phyloP scores from a whole-genome alignment of 2,797 vertebrate species.

The Girardinus metallicus region DNA sequence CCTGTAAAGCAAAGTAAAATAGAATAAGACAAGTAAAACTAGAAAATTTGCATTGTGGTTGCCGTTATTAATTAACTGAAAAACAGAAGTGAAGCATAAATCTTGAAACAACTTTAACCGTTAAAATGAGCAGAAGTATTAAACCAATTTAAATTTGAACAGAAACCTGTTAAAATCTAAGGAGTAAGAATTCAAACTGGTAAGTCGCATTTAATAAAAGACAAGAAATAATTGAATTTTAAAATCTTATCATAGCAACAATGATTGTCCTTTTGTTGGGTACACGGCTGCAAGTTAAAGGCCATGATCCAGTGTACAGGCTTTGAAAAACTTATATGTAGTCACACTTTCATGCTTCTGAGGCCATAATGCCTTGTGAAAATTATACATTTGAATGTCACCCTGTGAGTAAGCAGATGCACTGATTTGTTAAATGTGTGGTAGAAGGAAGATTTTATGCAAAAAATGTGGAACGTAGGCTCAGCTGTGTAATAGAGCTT shows the following conservation, averaged over 20 bases:
- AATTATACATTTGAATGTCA: background rate
- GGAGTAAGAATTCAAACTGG: background rate
- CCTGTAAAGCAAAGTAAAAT: background rate
- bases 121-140: background rate
- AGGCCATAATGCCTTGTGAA: background rate
- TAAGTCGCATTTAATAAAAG: background rate
- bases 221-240: background rate
- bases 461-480: background rate
- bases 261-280: background rate
- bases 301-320: background rate
- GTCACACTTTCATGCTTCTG: background rate
- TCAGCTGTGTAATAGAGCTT: background rate
- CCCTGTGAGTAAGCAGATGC: background rate
- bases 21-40: background rate
- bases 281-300: background rate
- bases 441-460: background rate
- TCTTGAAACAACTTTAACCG: background rate
- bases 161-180: background rate
- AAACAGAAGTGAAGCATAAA: background rate
- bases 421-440: no score
- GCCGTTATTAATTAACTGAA: background rate
- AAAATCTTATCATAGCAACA: background rate
- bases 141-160: background rate
- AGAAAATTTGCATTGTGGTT: background rate
- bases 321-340: background rate